Conservation (phyloP, 2,113 vertebrate species). For the Origma solitaria region DNA sequence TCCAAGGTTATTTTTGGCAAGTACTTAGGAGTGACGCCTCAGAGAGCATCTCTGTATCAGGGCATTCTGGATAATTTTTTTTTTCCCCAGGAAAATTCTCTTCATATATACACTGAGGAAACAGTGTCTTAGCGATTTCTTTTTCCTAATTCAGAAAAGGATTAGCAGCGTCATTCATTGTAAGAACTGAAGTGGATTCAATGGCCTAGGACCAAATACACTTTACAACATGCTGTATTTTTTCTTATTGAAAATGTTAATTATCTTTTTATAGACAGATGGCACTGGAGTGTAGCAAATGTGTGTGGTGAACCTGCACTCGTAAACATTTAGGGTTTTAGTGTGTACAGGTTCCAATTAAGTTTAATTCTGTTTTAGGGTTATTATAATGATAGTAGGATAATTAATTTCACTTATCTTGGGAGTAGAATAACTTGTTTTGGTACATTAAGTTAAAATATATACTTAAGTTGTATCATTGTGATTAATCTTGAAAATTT, state of each 20-base stretch:
- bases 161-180: not conserved
- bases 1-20: not conserved
- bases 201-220: not conserved
- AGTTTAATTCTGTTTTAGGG: not conserved
- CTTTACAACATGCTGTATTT: not conserved
- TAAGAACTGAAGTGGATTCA: not conserved
- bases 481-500: not conserved
- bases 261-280: slow-evolving; percentile 65
- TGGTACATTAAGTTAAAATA: not conserved
- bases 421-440: not conserved
- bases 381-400: not conserved
- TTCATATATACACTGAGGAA: not conserved
- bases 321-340: not conserved
- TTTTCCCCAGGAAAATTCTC: not conserved
- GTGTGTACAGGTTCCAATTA: not conserved
- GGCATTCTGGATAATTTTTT: not conserved
- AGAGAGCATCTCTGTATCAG: not conserved
- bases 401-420: not conserved
- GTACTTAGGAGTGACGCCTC: not conserved
- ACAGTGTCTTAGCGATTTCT: not conserved
- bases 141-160: not conserved
- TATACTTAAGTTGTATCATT: not conserved
- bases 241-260: slow-evolving; percentile 23
- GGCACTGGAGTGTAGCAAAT: slow-evolving; percentile 60
- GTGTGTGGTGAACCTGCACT: not conserved